phyloP scores from a whole-genome alignment of 1,140 invertebrate species.

The Zaprionus lachaisei region DNA sequence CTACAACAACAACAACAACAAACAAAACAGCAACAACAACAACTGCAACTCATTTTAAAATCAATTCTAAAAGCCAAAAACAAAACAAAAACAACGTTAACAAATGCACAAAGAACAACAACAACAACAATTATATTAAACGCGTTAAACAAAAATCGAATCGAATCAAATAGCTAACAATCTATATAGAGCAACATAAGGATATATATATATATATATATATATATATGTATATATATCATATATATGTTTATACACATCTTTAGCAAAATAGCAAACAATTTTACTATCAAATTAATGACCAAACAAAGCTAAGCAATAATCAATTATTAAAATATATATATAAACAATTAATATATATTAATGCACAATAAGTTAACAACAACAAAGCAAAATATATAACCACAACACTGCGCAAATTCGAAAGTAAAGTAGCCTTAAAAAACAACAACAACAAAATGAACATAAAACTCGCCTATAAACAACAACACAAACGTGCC shows the following conservation, averaged over 20 bases:
- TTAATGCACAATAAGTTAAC: conserved; percentile 15
- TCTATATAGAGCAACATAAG: neutral
- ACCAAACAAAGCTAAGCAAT: conserved; percentile 11
- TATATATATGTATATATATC: conserved; percentile 4
- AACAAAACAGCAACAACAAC: conserved; percentile 14
- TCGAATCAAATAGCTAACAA: conserved; percentile 5
- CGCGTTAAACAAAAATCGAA: conserved; percentile 6
- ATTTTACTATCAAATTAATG: conserved; percentile 3
- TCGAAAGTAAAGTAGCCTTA: conserved; percentile 34
- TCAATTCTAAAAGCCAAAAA: conserved; percentile 4
- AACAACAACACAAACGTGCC: conserved; percentile 58
- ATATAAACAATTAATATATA: neutral
- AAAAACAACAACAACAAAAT: conserved; percentile 20
- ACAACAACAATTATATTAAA: neutral
- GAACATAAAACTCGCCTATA: conserved; percentile 57
- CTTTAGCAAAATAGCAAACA: conserved; percentile 13
- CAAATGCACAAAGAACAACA: conserved; percentile 10
- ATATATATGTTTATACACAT: conserved; percentile 10
- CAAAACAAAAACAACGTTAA: conserved; percentile 7
- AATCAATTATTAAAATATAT: conserved; percentile 2
- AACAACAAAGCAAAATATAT: conserved; percentile 21
- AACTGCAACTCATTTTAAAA: conserved; percentile 1
- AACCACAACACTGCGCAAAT: conserved; percentile 41
- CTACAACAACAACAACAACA: conserved; percentile 7
- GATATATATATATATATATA: neutral